Evolutionary conservation across 2,888 invertebrate genomes (phyloP).

Genomic region (Watsonalla binaria): DNA sequence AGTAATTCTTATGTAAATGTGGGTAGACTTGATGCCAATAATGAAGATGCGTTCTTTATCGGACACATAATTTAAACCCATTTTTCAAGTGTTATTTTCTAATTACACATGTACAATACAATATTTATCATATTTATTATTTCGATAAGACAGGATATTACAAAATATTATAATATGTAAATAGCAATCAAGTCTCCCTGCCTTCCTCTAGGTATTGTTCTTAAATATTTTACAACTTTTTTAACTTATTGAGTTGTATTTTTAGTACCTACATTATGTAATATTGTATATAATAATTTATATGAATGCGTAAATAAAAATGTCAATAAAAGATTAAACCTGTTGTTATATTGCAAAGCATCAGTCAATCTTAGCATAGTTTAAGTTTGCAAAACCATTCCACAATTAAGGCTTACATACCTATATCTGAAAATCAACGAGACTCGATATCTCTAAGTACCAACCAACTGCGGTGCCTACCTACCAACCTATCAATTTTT

Average conservation of each 20-base stretch:
- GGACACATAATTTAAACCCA: no score
- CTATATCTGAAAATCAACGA: neutral
- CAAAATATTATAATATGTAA: no score
- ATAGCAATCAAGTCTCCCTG: no score
- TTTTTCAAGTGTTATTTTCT: no score
- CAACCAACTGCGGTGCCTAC: constrained; percentile 6
- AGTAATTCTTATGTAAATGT: no score
- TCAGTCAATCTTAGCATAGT: neutral
- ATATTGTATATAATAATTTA: neutral
- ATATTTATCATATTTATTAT: no score
- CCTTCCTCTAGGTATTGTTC: constrained; percentile 4
- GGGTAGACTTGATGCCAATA: no score
- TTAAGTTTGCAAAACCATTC: neutral
- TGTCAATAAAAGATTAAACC: neutral
- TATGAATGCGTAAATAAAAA: neutral
- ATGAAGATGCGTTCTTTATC: no score
- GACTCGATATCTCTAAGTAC: neutral
- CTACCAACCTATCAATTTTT: constrained; percentile 21
- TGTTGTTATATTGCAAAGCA: neutral
- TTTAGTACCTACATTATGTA: no score
- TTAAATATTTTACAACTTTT: constrained; percentile 6
- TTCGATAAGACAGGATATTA: no score
- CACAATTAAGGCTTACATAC: constrained; percentile 11
- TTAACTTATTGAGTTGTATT: neutral
- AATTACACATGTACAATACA: no score